A percentile compares a stretch with the other conserved stretches of the same genome.
phyloP scores from a whole-genome alignment of 2,113 vertebrate species.

The Lepisosteus oculatus region DNA sequence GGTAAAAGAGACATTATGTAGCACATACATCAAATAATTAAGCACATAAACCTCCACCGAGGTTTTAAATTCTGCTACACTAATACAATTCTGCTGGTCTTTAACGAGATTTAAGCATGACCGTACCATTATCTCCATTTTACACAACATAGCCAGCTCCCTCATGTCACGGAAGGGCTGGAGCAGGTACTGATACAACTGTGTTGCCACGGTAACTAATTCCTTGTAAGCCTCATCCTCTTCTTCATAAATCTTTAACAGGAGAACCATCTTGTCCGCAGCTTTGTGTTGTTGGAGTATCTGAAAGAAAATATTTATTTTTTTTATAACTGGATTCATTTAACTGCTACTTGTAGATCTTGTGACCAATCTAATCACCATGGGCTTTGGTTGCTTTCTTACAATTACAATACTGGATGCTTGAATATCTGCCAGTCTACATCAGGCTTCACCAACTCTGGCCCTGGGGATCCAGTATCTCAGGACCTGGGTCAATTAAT shows the following conservation, averaged over 20 bases:
- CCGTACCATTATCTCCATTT: conserved; percentile 86
- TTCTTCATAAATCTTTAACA: conserved; percentile 81
- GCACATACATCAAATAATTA: background rate
- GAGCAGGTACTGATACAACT: conserved; percentile 89
- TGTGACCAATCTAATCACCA: too few relatives aligned
- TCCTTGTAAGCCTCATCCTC: conserved; percentile 85
- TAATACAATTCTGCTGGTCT: background rate
- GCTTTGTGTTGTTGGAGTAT: conserved; percentile 73
- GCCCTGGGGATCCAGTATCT: too few relatives aligned
- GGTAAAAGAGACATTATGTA: too few relatives aligned
- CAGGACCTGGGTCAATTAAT: too few relatives aligned
- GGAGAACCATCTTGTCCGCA: conserved; percentile 73
- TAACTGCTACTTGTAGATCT: background rate
- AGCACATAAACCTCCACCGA: background rate
- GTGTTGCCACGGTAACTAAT: conserved; percentile 79
- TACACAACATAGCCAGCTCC: conserved; percentile 84
- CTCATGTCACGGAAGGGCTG: conserved; percentile 92
- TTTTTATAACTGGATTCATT: background rate
- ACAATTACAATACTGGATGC: too few relatives aligned
- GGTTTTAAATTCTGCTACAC: background rate
- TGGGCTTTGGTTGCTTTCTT: too few relatives aligned
- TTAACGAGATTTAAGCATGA: conserved; percentile 25
- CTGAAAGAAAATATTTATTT: conserved; percentile 49
- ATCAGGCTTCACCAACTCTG: too few relatives aligned
- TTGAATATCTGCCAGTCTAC: too few relatives aligned